Conservation (phyloP, 2,113 vertebrate species). For the Myrmecobius fasciatus region DNA sequence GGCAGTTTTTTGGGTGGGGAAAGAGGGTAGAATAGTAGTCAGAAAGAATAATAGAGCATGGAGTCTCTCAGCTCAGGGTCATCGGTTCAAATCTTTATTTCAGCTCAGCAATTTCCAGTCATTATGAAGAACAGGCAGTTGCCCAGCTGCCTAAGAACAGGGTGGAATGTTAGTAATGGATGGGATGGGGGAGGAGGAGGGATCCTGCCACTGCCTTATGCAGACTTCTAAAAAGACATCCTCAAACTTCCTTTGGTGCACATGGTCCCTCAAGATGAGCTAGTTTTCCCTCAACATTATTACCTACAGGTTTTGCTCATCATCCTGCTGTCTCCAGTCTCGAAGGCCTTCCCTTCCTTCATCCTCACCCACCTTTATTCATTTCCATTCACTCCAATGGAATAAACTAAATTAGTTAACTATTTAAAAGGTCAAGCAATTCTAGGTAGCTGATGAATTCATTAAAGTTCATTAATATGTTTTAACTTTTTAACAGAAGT, state of each 20-base stretch:
- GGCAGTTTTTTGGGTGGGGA: constrained; percentile 29
- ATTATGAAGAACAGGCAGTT: constrained; percentile 16
- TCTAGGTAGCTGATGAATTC: neutral
- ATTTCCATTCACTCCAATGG: neutral
- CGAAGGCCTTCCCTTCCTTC: neutral
- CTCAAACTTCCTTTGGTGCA: neutral
- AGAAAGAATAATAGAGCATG: constrained; percentile 31
- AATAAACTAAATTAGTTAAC: neutral
- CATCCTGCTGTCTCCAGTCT: neutral
- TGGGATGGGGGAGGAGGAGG: neutral
- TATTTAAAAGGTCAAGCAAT: neutral
- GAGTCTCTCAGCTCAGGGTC: constrained; percentile 34
- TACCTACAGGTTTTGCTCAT: neutral
- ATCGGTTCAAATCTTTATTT: constrained; percentile 53
- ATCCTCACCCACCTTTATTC: neutral
- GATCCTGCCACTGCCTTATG: neutral
- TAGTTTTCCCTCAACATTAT: neutral
- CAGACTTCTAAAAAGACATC: neutral
- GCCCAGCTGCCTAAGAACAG: constrained; percentile 21
- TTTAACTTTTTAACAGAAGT: neutral
- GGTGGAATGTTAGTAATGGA: constrained; percentile 22
- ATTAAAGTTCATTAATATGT: neutral
- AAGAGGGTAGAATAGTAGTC: neutral
- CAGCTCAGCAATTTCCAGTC: constrained; percentile 23
- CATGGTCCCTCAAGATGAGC: neutral